Percentiles rank a stretch among this genome's conserved stretches.
Conservation (phyloP, 2,113 vertebrate species). For the Labeo catla region DNA sequence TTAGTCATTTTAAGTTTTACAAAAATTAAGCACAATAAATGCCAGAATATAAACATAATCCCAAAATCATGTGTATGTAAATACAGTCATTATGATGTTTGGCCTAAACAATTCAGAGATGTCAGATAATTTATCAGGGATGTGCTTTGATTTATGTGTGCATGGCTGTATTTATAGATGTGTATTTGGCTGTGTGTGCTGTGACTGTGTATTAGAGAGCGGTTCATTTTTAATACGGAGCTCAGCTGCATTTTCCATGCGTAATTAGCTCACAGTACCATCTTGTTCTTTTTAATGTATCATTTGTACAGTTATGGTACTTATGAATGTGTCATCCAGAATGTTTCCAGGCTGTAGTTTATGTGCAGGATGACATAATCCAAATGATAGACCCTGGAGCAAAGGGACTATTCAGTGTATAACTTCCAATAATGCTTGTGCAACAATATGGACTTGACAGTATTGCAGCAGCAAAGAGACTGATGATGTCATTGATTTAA, state of each 20-base stretch:
- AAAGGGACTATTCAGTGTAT: slow-evolving; percentile 19
- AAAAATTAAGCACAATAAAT: neutral
- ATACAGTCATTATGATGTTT: slow-evolving; percentile 27
- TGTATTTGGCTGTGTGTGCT: slow-evolving; percentile 10
- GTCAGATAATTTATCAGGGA: slow-evolving; percentile 16
- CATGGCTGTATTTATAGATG: neutral
- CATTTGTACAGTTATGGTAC: slow-evolving; percentile 12
- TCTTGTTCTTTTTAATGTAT: slow-evolving; percentile 19
- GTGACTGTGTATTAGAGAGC: slow-evolving; percentile 19
- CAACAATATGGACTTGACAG: slow-evolving; percentile 5
- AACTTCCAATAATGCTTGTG: slow-evolving; percentile 28
- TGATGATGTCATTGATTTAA: slow-evolving; percentile 42
- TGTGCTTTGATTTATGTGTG: slow-evolving; percentile 21
- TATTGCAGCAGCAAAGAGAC: neutral
- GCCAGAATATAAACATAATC: neutral
- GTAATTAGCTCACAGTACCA: slow-evolving; percentile 20
- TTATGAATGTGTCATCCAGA: neutral
- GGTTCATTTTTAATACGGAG: slow-evolving; percentile 18
- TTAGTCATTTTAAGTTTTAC: no score
- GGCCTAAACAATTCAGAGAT: slow-evolving; percentile 2
- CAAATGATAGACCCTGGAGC: slow-evolving; percentile 31
- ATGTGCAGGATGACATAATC: slow-evolving; percentile 49
- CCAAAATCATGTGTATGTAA: neutral
- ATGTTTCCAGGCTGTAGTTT: slow-evolving; percentile 34
- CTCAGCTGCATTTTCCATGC: slow-evolving; percentile 11